phyloP scores from a whole-genome alignment of 2,113 vertebrate species.

The Sarotherodon lohbergeri region DNA sequence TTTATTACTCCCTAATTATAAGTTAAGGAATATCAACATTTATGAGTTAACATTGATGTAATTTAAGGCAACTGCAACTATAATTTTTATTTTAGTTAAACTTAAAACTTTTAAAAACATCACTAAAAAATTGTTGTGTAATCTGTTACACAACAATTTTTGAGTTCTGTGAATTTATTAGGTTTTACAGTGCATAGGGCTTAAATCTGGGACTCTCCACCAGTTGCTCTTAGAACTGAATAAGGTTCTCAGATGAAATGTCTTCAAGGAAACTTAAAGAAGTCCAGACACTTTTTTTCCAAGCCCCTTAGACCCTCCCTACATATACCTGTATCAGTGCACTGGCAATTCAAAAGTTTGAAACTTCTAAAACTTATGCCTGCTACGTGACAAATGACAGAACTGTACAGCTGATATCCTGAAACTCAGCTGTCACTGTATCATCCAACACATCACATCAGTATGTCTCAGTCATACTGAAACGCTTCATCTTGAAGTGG shows the following conservation, averaged over 20 bases:
- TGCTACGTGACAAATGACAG: neutral
- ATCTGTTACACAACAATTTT: too few relatives aligned
- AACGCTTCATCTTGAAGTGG: neutral
- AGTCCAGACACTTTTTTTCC: neutral
- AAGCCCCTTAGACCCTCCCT: neutral
- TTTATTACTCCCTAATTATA: too few relatives aligned
- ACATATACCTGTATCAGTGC: neutral
- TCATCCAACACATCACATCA: neutral
- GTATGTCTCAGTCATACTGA: neutral
- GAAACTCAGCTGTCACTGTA: neutral
- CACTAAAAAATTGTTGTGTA: too few relatives aligned
- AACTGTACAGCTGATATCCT: neutral
- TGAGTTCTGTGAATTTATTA: too few relatives aligned
- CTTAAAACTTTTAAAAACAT: too few relatives aligned
- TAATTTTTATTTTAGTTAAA: too few relatives aligned
- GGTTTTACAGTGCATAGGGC: neutral
- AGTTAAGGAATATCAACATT: too few relatives aligned
- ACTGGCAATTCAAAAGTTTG: neutral
- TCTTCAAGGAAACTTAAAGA: neutral
- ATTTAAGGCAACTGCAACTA: too few relatives aligned
- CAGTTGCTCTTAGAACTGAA: neutral
- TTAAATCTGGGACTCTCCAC: neutral
- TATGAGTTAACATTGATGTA: too few relatives aligned
- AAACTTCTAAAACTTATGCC: rapidly evolving
- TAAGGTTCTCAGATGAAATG: neutral